phyloP scores from a whole-genome alignment of 1,140 invertebrate genomes.

The Microplitis demolitor region DNA sequence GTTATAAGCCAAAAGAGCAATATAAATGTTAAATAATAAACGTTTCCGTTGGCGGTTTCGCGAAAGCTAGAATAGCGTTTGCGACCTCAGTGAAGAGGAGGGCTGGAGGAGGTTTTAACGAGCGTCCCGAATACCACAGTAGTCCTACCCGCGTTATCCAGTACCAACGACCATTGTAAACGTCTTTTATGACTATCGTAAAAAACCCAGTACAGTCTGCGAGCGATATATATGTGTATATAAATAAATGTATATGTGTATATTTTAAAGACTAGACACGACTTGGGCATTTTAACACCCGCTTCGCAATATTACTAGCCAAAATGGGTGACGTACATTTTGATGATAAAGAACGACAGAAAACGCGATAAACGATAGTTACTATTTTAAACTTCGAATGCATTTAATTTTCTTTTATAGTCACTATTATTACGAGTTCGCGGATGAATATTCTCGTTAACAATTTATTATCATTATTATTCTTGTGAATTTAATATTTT shows the following conservation, averaged over 20 bases:
- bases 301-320: background rate
- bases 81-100: background rate
- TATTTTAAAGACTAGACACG: slow-evolving; percentile 9
- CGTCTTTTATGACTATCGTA: slow-evolving; percentile 42
- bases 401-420: background rate
- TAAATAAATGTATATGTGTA: background rate
- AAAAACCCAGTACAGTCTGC: slow-evolving; percentile 26
- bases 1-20: slow-evolving; percentile 3
- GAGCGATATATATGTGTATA: slow-evolving; percentile 33
- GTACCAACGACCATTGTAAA: slow-evolving; percentile 40
- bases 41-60: slow-evolving; percentile 25
- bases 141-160: slow-evolving; percentile 30
- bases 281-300: slow-evolving; percentile 20
- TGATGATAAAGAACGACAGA: background rate
- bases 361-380: slow-evolving; percentile 3
- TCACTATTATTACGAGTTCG: background rate
- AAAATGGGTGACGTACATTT: background rate
- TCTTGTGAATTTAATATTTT: background rate
- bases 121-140: slow-evolving; percentile 38
- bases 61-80: slow-evolving; percentile 3
- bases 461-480: too few species aligned
- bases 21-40: slow-evolving; percentile 19
- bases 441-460: background rate
- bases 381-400: background rate
- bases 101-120: slow-evolving; percentile 37